phyloP scores from a whole-genome alignment of 2,113 vertebrate genomes.

The Crotalus tigris region DNA sequence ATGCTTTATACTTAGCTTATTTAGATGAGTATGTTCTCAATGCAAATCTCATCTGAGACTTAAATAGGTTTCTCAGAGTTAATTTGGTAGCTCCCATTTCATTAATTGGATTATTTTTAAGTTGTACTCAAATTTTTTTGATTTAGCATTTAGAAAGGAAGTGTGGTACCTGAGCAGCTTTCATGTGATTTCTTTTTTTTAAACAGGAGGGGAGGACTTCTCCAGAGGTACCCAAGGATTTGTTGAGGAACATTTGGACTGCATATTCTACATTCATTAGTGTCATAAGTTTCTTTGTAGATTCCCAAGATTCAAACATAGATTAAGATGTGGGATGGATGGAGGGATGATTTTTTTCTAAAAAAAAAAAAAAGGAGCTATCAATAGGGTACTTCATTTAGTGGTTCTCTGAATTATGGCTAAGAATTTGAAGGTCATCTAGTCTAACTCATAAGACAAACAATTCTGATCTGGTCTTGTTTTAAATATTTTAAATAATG shows the following conservation, averaged over 20 bases:
- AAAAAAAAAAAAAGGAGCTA: neutral
- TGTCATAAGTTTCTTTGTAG: neutral
- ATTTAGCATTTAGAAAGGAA: conserved; percentile 37
- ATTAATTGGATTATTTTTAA: conserved; percentile 16
- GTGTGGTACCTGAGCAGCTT: conserved; percentile 25
- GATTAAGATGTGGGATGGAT: neutral
- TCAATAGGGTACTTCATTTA: neutral
- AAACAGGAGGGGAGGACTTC: neutral
- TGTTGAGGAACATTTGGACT: neutral
- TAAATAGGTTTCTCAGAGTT: conserved; percentile 18
- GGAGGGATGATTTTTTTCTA: neutral
- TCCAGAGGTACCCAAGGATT: neutral
- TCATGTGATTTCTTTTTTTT: neutral
- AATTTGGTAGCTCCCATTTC: conserved; percentile 11
- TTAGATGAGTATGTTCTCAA: conserved; percentile 17
- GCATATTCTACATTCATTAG: neutral
- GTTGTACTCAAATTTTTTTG: neutral
- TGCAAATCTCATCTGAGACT: neutral
- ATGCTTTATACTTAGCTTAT: conserved; percentile 19
- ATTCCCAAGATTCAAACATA: neutral
- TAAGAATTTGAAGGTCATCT: conserved; percentile 30
- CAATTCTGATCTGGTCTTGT: neutral
- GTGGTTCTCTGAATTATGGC: neutral
- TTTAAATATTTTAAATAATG: conserved; percentile 24
- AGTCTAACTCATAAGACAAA: neutral